Evolutionary conservation across 1,140 invertebrate genomes (phyloP).

Genomic region (Araneus ventricosus): DNA sequence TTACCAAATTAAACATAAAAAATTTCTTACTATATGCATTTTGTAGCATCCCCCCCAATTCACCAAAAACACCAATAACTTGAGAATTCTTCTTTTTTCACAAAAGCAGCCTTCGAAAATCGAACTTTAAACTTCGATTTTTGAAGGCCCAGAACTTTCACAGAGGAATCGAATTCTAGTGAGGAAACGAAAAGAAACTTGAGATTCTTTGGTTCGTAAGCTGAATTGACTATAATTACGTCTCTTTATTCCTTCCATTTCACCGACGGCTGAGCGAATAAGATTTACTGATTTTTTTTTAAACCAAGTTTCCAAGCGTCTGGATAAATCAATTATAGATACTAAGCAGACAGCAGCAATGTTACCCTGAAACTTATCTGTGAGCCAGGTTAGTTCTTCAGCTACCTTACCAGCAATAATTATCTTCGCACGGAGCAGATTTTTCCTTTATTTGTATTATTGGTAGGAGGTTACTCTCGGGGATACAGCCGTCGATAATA

Average conservation of each 20-base stretch:
- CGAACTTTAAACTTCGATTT: background rate
- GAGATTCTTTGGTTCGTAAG: background rate
- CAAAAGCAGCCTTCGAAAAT: background rate
- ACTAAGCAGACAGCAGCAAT: background rate
- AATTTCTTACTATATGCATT: no score
- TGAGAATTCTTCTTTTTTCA: no score
- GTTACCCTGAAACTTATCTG: background rate
- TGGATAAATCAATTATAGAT: background rate
- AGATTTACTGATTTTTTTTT: background rate
- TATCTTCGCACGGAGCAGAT: background rate
- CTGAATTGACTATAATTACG: background rate
- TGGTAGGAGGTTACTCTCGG: background rate
- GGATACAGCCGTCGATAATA: background rate
- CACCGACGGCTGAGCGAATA: background rate
- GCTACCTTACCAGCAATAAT: background rate
- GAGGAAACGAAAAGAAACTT: background rate
- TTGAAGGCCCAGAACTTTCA: background rate
- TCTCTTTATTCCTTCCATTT: background rate
- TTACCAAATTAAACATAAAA: no score
- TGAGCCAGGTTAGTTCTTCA: background rate
- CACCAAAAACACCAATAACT: no score
- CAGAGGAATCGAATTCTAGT: background rate
- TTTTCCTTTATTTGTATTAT: constrained; percentile 7
- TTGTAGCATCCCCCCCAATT: no score
- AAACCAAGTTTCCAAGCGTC: background rate